These are phyloP conservation scores for Sebastes alutus DNA, from an alignment of 2,797 vertebrate genomes.

Conservation along the genomic window DNA sequence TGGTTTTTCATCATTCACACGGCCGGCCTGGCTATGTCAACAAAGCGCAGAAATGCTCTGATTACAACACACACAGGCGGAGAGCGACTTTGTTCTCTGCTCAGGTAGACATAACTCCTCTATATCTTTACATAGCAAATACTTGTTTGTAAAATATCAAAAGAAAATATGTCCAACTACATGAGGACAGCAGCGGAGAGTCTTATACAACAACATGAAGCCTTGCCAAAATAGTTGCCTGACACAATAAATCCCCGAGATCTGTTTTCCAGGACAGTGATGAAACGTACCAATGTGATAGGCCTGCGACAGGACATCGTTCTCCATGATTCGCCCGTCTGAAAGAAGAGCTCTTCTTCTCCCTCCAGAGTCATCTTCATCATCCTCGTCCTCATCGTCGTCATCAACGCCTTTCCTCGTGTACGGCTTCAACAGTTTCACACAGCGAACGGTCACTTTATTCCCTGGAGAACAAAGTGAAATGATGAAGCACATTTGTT, in stretches of 20 bases:
- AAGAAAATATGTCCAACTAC: not conserved
- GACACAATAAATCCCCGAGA: not conserved
- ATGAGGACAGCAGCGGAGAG: not conserved
- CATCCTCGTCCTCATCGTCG: slow-evolving; percentile 85
- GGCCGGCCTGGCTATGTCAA: too few relatives aligned
- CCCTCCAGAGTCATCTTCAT: slow-evolving; percentile 82
- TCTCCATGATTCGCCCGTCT: slow-evolving; percentile 88
- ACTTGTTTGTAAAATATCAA: not conserved
- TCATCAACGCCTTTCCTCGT: slow-evolving; percentile 83
- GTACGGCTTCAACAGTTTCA: slow-evolving; percentile 90
- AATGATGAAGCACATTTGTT: not conserved
- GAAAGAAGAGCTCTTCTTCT: slow-evolving; percentile 72
- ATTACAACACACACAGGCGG: too few relatives aligned
- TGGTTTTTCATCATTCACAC: too few relatives aligned
- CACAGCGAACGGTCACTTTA: slow-evolving; percentile 88
- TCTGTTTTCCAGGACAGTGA: not conserved
- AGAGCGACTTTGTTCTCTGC: too few relatives aligned
- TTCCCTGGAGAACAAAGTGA: slow-evolving; percentile 78
- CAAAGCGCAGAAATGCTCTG: too few relatives aligned
- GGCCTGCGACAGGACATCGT: slow-evolving; percentile 90
- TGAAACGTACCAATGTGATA: slow-evolving; percentile 88
- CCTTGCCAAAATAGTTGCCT: not conserved
- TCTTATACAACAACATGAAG: not conserved
- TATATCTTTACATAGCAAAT: not conserved
- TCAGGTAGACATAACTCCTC: too few relatives aligned